These are phyloP conservation scores for Calyptommatus sinebrachiatus DNA, from an alignment of 2,113 vertebrate genomes.

Conservation along the genomic window DNA sequence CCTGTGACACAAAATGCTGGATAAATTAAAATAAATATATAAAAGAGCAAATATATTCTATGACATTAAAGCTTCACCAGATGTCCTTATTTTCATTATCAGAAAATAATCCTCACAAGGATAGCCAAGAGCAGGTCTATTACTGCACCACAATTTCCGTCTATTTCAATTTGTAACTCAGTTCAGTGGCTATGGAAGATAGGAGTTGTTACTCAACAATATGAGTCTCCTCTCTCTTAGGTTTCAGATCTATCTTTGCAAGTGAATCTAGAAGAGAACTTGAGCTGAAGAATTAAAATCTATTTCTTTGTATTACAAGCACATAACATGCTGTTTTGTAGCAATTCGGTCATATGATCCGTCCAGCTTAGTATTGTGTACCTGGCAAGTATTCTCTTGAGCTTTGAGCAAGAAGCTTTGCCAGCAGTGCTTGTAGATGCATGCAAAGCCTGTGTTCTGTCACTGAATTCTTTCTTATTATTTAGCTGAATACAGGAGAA, in stretches of 20 bases:
- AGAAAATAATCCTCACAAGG: too few relatives aligned
- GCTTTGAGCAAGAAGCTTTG: neutral
- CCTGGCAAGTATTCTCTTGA: neutral
- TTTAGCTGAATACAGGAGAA: neutral
- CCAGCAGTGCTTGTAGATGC: neutral
- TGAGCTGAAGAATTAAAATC: neutral
- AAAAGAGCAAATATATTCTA: too few relatives aligned
- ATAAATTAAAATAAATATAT: too few relatives aligned
- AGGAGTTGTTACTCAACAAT: too few relatives aligned
- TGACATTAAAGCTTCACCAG: too few relatives aligned
- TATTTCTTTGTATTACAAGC: neutral
- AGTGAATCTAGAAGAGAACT: neutral
- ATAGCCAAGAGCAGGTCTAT: too few relatives aligned
- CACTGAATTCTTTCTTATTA: neutral
- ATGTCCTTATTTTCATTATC: too few relatives aligned
- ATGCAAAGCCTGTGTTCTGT: neutral
- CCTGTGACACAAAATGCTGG: too few relatives aligned
- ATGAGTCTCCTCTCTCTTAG: too few relatives aligned
- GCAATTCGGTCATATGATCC: neutral
- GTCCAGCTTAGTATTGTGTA: neutral
- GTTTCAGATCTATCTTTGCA: neutral
- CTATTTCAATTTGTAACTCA: too few relatives aligned
- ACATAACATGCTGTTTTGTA: neutral
- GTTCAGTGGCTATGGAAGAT: too few relatives aligned
- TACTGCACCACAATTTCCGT: too few relatives aligned